Percentiles rank a stretch among this genome's conserved stretches.
Evolutionary conservation across 2,888 invertebrate species (phyloP).

Genomic region (Selenia dentaria): DNA sequence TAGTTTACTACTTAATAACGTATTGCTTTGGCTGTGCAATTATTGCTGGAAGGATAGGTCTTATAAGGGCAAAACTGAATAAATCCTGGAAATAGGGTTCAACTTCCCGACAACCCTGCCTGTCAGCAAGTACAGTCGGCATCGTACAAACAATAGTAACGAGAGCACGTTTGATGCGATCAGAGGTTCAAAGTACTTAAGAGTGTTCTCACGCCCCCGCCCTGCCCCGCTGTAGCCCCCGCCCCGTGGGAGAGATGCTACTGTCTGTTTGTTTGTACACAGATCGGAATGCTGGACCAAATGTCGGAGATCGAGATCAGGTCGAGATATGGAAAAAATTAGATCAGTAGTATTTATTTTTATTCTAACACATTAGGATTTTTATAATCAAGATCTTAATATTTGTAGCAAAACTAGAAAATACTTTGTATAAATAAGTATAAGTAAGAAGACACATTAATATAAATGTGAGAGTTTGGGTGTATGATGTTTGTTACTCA

Average conservation of each 20-base stretch:
- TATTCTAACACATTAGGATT: too few species aligned
- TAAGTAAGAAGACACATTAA: too few species aligned
- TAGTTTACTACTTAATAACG: too few species aligned
- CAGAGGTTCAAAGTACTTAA: slow-evolving; percentile 9
- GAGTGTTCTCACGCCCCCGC: slow-evolving; percentile 32
- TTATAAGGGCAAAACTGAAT: too few species aligned
- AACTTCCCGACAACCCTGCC: background rate
- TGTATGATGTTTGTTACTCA: too few species aligned
- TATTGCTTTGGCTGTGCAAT: too few species aligned
- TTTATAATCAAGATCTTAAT: too few species aligned
- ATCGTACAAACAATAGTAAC: slow-evolving; percentile 29
- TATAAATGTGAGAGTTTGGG: too few species aligned
- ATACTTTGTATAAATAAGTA: too few species aligned
- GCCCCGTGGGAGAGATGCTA: slow-evolving; percentile 44
- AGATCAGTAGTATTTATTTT: background rate
- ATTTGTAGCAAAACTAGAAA: too few species aligned
- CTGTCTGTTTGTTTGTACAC: slow-evolving; percentile 22
- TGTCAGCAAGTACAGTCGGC: background rate
- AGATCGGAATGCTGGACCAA: slow-evolving; percentile 17
- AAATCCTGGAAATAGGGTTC: too few species aligned
- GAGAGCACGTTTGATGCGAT: slow-evolving; percentile 29
- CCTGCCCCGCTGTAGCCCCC: slow-evolving; percentile 6
- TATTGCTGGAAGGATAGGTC: too few species aligned
- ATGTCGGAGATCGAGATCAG: slow-evolving; percentile 21
- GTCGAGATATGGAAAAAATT: slow-evolving; percentile 9